Base-by-base conservation (phyloP, 2,113 vertebrate species). In the Odocoileus virginianus region DNA sequence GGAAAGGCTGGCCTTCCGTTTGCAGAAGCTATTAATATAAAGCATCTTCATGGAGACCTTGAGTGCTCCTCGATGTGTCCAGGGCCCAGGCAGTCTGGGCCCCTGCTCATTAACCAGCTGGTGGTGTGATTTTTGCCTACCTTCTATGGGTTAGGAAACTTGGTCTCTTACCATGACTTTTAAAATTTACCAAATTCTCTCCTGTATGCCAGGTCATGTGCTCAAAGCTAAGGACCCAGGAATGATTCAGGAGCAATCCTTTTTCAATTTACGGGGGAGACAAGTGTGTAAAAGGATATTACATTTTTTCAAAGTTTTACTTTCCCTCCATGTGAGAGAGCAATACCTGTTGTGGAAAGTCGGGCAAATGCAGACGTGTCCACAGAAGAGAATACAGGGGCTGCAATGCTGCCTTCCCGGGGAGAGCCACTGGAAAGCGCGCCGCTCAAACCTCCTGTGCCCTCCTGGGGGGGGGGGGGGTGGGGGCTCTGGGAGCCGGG, bases 401-500 rank as follows among this genome's bases (percentile, higher is more conserved):
- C 40, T 43, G 40, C 71, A 3, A 1, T 7, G 23, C 21, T 14
- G 71, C 71, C 71, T 27, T 25, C 23, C n/a, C 0, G 3, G 36
- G 40, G 12, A 76, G 71, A 43, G 1, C 67, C 36, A 1, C 36
- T 23, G 23, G 40, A 27, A 27, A 3, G 71, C 12, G 1, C 11
- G 5, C 12, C 1, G 12, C 40, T 43, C 40, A 27, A 2, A 27
- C 71, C 40, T 27, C 40, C 36, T 4, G 23, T 76, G 71, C 43
- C 71, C 23, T 76, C 40, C 74, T 28, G 25, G 5, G 40, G 3
- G 30, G 40, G 3, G 30, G 64, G 10, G 33, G n/a, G 54, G 1
- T 2, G n/a, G 8, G 23, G 5, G 43, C 15, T 25, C 9, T 52
- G 76, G 0, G 6, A 28, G 21, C 12, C 0, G 1, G n/a, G 14